A percentile compares a stretch with the other conserved stretches of the same genome.
Evolutionary conservation across 2,888 invertebrate genomes (phyloP).

Genomic region (Eupithecia subumbrata): DNA sequence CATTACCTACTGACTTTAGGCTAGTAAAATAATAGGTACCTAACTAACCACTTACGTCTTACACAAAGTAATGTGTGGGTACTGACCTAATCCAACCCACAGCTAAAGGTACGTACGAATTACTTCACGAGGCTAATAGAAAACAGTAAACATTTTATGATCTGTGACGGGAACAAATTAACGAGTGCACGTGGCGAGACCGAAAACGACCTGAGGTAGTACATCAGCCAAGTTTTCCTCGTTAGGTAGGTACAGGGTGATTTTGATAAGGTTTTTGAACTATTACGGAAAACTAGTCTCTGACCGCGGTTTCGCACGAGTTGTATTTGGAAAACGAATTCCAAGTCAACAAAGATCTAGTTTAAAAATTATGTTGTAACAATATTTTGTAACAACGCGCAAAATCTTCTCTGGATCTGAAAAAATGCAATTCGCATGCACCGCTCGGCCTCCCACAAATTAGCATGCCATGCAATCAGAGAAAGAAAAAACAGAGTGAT

Average conservation of each 20-base stretch:
- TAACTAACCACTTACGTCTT: background rate
- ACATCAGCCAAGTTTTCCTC: constrained; percentile 69
- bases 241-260: constrained; percentile 52
- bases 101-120: constrained; percentile 6
- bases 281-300: background rate
- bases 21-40: background rate
- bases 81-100: constrained; percentile 8
- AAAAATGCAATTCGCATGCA: too few species aligned
- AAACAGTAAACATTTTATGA: constrained; percentile 75
- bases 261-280: background rate
- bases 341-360: background rate
- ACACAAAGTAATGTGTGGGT: background rate
- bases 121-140: constrained; percentile 58
- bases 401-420: too few species aligned
- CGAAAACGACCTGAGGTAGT: constrained; percentile 56
- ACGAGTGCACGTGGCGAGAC: constrained; percentile 66
- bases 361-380: too few species aligned
- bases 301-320: background rate
- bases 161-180: constrained; percentile 72
- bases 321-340: too few species aligned
- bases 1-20: background rate
- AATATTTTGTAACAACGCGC: too few species aligned
- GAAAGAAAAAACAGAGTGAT: too few species aligned
- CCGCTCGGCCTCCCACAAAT: too few species aligned
- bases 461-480: too few species aligned